phyloP scores from a whole-genome alignment of 2,113 vertebrate genomes.

The Noctilio leporinus region DNA sequence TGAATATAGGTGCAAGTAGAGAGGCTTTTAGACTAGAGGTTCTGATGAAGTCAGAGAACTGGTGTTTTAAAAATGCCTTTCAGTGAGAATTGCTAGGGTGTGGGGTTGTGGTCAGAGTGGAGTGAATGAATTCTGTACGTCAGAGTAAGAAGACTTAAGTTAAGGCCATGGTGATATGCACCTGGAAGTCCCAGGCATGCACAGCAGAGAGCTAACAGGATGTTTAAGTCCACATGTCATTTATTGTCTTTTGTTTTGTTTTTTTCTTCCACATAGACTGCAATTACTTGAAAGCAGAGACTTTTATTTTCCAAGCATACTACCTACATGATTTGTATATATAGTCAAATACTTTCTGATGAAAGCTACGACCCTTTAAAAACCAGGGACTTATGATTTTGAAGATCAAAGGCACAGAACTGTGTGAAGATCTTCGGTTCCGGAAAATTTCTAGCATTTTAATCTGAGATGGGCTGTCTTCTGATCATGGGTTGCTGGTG shows the following conservation, averaged over 20 bases:
- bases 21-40: neutral
- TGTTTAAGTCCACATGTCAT: neutral
- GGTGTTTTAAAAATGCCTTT: neutral
- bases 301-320: neutral
- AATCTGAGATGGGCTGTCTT: neutral
- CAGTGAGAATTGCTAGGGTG: neutral
- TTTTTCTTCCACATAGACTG: neutral
- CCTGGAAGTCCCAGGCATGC: neutral
- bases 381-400: neutral
- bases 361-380: neutral
- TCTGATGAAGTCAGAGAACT: neutral
- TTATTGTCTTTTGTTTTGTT: neutral
- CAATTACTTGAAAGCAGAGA: neutral
- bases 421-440: neutral
- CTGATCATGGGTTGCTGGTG: neutral
- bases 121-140: neutral
- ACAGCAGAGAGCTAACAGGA: neutral
- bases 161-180: too few species aligned
- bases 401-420: neutral
- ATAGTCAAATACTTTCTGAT: neutral
- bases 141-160: neutral
- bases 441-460: neutral
- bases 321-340: neutral
- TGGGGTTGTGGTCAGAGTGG: neutral
- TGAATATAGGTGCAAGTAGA: neutral